Conservation (phyloP, 2,113 vertebrate species). For the Gobius niger region DNA sequence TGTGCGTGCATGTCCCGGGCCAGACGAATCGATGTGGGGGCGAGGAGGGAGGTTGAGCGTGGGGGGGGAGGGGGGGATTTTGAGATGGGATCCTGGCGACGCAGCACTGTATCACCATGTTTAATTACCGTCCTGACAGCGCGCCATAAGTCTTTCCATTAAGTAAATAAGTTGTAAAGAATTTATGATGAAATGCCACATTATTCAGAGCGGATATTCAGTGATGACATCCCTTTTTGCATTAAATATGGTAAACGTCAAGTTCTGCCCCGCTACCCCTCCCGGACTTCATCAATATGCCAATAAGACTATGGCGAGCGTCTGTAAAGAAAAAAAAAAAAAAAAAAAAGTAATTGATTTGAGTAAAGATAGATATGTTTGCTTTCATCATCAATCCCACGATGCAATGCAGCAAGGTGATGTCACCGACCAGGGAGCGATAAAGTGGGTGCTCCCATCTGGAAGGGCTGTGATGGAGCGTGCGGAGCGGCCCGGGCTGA, state of each 20-base stretch:
- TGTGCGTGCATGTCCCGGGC: constrained; percentile 31
- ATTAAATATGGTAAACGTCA: constrained; percentile 97
- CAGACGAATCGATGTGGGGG: constrained; percentile 29
- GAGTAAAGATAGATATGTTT: constrained; percentile 99
- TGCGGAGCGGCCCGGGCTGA: constrained; percentile 83
- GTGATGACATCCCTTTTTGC: constrained; percentile 91
- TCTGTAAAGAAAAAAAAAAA: too few relatives aligned
- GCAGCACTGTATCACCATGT: constrained; percentile 88
- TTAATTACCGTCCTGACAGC: constrained; percentile 90
- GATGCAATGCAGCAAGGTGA: constrained; percentile 86
- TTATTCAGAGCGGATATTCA: constrained; percentile 92
- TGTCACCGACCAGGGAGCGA: constrained; percentile 96
- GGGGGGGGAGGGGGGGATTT: constrained; percentile 42
- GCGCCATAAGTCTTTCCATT: constrained; percentile 94
- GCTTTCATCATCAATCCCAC: constrained; percentile 99
- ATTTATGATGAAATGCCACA: constrained; percentile 97
- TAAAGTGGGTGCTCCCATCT: constrained; percentile 93
- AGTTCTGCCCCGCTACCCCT: constrained; percentile 24
- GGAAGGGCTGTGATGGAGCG: constrained; percentile 94
- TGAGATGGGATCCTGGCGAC: constrained; percentile 75
- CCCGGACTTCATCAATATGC: constrained; percentile 95
- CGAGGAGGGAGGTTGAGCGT: background rate
- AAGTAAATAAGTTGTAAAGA: constrained; percentile 97
- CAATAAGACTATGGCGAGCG: constrained; percentile 84
- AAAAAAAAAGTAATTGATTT: constrained; percentile 91